Base-by-base conservation (phyloP, 1,140 invertebrate genomes). In the Drosophila arizonae region DNA sequence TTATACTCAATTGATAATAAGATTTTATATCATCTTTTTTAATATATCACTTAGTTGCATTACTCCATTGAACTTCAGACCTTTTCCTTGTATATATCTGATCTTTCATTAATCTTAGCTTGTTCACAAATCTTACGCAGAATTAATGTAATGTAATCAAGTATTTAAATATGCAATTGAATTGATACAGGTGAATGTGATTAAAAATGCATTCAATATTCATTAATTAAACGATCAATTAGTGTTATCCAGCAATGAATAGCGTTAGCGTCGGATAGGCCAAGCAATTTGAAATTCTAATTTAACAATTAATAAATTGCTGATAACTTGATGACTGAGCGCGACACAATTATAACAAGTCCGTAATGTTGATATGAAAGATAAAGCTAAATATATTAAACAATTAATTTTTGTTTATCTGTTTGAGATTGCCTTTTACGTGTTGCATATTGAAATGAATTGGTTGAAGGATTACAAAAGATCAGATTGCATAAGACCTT, bases 381-480 rank as follows among this genome's bases (percentile, higher is more conserved):
- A 39, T 39, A 39, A 39, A 39, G 33, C 9, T 36, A 36, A 36
- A 36, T 36, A 6, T 10, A 9, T 36, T 36, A 36, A 36, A 36
- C 33, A 36, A 36, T 36, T 39, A 3, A 11, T 11, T 11, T 39
- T 13, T 39, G 36, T 13, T 3, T 39, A 11, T 9, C 6, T 36
- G 33, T 36, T 9, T 10, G 8, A 36, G 6, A 36, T 9, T 13
- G 36, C 36, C 36, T 39, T 39, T 1, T 3, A 13, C 36, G 36
- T 8, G 8, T 36, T 36, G 6, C 2, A 9, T 2, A 39, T 36
- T 10, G 6, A 36, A 36, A 10, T 36, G 8, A 17, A 45, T 15
- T 15, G 28, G 21, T 51, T 67, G 46, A 51, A 67, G 39, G 13
- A 67, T 60, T 60, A 45, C 63, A 55, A 55, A 17, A 11, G 24